These are phyloP conservation scores for Arnoldichthys spilopterus DNA, from an alignment of 2,797 vertebrate genomes.

Conservation along the genomic window DNA sequence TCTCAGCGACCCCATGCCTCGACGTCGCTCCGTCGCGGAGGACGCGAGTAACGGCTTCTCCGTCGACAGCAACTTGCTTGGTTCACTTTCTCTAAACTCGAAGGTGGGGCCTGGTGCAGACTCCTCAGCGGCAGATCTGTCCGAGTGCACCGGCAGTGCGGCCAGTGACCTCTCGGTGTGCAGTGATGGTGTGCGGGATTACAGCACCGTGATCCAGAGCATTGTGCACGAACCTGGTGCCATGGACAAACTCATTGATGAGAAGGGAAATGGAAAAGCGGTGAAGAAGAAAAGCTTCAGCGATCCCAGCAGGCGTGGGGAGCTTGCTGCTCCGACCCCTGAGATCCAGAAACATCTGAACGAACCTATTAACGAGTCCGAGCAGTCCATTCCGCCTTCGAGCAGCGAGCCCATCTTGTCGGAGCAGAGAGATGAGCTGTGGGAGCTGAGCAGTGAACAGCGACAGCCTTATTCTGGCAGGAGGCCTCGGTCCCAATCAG, in stretches of 20 bases:
- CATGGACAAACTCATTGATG: slow-evolving; percentile 88
- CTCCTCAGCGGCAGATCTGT: slow-evolving; percentile 65
- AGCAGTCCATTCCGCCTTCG: slow-evolving; percentile 86
- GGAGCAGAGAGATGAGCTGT: slow-evolving; percentile 77
- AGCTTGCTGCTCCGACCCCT: slow-evolving; percentile 69
- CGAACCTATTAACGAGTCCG: slow-evolving; percentile 88
- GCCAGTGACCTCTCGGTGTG: slow-evolving; percentile 91
- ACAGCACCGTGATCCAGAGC: slow-evolving; percentile 90
- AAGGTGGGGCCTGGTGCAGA: slow-evolving; percentile 79
- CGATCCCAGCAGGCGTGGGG: slow-evolving; percentile 91
- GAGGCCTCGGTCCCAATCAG: slow-evolving; percentile 77
- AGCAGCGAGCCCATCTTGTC: slow-evolving; percentile 95
- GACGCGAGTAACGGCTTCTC: slow-evolving; percentile 82
- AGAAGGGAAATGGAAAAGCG: slow-evolving; percentile 87
- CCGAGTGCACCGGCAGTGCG: slow-evolving; percentile 84
- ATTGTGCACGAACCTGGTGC: slow-evolving; percentile 91
- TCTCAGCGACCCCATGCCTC: slow-evolving; percentile 97
- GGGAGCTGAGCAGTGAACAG: slow-evolving; percentile 69
- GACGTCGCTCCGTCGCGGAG: slow-evolving; percentile 79
- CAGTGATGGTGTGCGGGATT: slow-evolving; percentile 85
- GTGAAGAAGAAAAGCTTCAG: slow-evolving; percentile 98
- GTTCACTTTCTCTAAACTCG: slow-evolving; percentile 84
- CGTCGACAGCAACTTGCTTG: slow-evolving; percentile 93
- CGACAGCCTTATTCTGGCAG: slow-evolving; percentile 53
- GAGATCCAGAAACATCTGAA: slow-evolving; percentile 74